A percentile compares a stretch with the other conserved stretches of the same genome.
Conservation (phyloP, 2,113 vertebrate genomes). For the Naja naja region DNA sequence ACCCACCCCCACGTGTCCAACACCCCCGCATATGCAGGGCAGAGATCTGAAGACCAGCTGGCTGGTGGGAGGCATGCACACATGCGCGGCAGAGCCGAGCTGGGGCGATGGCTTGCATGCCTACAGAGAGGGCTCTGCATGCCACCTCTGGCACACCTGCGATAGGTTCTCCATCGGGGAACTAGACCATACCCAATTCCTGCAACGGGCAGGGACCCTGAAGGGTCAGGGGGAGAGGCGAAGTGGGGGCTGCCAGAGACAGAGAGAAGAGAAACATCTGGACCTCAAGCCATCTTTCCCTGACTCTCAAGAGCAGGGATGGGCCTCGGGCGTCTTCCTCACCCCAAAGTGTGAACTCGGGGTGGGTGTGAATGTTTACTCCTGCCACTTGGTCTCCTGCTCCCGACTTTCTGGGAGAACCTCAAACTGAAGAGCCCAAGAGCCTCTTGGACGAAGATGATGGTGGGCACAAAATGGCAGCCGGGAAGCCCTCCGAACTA, state of each 20-base stretch:
- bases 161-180: too few relatives aligned
- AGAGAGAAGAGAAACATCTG: neutral
- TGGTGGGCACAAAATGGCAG: neutral
- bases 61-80: too few relatives aligned
- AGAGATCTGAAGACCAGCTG: too few relatives aligned
- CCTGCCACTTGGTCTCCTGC: neutral
- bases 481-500: neutral
- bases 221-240: neutral
- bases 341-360: accelerated
- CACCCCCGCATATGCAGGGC: too few relatives aligned
- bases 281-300: neutral
- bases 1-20: too few relatives aligned
- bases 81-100: too few relatives aligned
- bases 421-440: neutral
- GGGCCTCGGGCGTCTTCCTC: neutral
- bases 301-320: accelerated
- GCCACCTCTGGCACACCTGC: too few relatives aligned
- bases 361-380: neutral
- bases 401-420: neutral
- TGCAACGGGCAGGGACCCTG: too few relatives aligned
- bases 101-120: too few relatives aligned
- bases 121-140: too few relatives aligned
- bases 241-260: neutral
- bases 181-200: too few relatives aligned
- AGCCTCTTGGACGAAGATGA: too few relatives aligned